Evolutionary conservation across 2,888 invertebrate species (phyloP), one percentile per base, ranked within the genome.

Genomic region (Spisula subtruncata): DNA sequence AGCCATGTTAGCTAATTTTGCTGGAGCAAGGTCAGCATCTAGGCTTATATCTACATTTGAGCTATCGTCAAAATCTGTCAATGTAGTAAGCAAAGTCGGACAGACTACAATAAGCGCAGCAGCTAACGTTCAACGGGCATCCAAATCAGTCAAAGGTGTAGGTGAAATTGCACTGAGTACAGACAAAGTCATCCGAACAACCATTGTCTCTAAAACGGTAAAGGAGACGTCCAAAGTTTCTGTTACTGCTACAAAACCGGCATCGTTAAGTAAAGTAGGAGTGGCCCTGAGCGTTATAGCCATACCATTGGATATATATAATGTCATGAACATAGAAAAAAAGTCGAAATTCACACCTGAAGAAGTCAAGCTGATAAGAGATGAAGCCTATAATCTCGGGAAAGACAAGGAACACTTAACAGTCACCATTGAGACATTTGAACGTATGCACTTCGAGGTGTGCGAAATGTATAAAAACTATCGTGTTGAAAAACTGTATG

Each of bases 201-300:
- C 60, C 4, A 56, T 51, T 20, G 29, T 56, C 20, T 60, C 82
- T 20, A 82, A 56, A 8, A 82, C 32, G 8, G 35, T 60, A 6
- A 41, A 56, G 35, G 18, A 41, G 35, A 29, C 29, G 2, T 25
- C 29, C 0, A 81, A 81, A 12, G 25, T 82, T 18, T 51, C 82
- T 4, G 32, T 32, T 41, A 82, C 82, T 25, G 82, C 35, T 6
- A 82, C 82, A 32, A 82, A 56, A 29, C 60, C 56, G 2, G 82
- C 82, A 41, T 82, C 82, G 6, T 35, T 82, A 16, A 82, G 82
- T 41, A 82, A 82, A 82, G 35, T 82, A 25, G 82, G 82, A 14
- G 16, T 82, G 5, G 60, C 35, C 2, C 16, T 82, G 18, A 82
- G 41, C 60, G 82, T 35, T 60, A 29, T 60, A 35, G 82, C 60